These are phyloP conservation scores for Pasiphila rectangulata DNA, from an alignment of 2,888 invertebrate species.

Conservation along the genomic window DNA sequence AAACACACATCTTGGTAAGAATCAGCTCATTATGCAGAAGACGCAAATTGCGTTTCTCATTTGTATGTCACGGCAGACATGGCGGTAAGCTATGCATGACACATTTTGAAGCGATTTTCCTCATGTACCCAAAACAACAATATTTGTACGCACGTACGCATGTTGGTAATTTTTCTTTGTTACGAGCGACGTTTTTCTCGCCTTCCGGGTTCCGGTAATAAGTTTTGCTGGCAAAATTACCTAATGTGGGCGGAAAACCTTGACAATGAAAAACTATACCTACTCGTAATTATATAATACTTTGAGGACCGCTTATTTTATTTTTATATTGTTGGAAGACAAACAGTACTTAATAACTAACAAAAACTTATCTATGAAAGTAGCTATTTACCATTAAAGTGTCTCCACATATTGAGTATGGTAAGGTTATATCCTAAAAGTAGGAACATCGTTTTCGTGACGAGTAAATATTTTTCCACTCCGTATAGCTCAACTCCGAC, in stretches of 20 bases:
- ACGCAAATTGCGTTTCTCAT: conserved; percentile 17
- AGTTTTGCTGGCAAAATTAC: not conserved
- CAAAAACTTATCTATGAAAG: no score
- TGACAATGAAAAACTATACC: conserved; percentile 6
- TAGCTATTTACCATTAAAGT: no score
- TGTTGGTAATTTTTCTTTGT: not conserved
- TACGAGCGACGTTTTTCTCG: not conserved
- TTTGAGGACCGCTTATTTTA: no score
- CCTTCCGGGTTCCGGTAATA: conserved; percentile 3
- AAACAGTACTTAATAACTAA: no score
- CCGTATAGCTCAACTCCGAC: no score
- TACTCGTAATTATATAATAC: no score
- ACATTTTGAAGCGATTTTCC: conserved; percentile 39
- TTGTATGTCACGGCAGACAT: conserved; percentile 20
- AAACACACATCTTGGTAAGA: not conserved
- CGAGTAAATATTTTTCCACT: no score
- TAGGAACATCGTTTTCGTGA: no score
- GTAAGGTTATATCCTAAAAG: no score
- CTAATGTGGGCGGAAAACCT: not conserved
- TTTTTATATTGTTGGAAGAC: no score
- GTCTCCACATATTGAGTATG: no score
- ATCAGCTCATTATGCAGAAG: conserved; percentile 12
- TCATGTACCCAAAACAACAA: conserved; percentile 27
- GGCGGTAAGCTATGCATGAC: conserved; percentile 22
- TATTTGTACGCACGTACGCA: not conserved